Evolutionary conservation across 2,797 vertebrate species (phyloP).

Genomic region (Ataeniobius toweri): DNA sequence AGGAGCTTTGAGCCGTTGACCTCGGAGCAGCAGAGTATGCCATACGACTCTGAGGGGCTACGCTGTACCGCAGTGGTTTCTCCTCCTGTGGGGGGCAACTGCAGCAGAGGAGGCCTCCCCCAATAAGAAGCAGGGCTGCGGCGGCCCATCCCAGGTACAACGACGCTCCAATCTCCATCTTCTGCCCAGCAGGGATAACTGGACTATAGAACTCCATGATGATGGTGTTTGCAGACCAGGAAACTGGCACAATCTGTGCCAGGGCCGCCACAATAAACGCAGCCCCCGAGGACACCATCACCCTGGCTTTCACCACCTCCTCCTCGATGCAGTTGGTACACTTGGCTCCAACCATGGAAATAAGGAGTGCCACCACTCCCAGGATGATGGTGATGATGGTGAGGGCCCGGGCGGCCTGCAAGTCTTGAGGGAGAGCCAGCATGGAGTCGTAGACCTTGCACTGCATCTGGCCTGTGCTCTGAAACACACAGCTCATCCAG

Average conservation of each 20-base stretch:
- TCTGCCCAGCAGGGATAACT: slow-evolving; percentile 77
- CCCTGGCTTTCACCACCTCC: slow-evolving; percentile 86
- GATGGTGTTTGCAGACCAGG: slow-evolving; percentile 91
- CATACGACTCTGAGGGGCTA: slow-evolving; percentile 71
- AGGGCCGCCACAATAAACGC: slow-evolving; percentile 84
- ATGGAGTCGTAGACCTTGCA: slow-evolving; percentile 91
- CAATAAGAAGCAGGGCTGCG: slow-evolving; percentile 81
- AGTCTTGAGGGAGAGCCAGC: slow-evolving; percentile 85
- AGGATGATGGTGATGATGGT: slow-evolving; percentile 85
- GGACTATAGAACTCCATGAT: slow-evolving; percentile 91
- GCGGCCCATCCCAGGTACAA: slow-evolving; percentile 93
- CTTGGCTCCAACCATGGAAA: slow-evolving; percentile 89
- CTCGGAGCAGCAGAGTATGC: slow-evolving; percentile 84
- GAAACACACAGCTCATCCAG: slow-evolving; percentile 91
- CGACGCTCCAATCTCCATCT: slow-evolving; percentile 89
- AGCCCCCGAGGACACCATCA: slow-evolving; percentile 86
- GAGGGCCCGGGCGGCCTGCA: slow-evolving; percentile 90
- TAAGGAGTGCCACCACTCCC: slow-evolving; percentile 83
- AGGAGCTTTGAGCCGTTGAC: slow-evolving; percentile 83
- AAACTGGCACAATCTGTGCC: slow-evolving; percentile 87
- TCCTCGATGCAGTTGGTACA: slow-evolving; percentile 95
- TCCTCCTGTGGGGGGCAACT: slow-evolving; percentile 88
- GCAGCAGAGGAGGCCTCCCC: slow-evolving; percentile 90
- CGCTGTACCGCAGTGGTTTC: slow-evolving; percentile 69
- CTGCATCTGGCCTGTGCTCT: slow-evolving; percentile 92